Evolutionary conservation across 2,797 vertebrate genomes (phyloP), one percentile per base, ranked within the genome.

Genomic region (Cirrhinus molitorella): DNA sequence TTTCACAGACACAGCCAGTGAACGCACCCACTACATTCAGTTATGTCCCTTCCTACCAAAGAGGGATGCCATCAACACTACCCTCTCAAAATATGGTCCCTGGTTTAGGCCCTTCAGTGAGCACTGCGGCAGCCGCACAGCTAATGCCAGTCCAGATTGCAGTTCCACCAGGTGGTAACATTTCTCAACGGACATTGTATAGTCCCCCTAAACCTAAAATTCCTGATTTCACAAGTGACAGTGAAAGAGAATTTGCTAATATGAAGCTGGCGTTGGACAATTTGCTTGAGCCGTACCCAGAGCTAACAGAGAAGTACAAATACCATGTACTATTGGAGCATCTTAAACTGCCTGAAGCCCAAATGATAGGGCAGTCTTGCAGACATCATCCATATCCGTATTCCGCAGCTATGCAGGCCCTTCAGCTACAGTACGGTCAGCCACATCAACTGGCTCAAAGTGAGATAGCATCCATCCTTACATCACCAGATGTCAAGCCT

Each of bases 401-500:
- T 23, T 25, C n/a, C 5, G 55, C n/a, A 59, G 55, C 55, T 25
- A 59, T 59, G 55, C 55, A 59, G 13, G n/a, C n/a, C 3, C n/a
- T 59, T 59, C 55, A 57, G 4, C 11, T 57, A n/a, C n/a, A 59
- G 57, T 61, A 61, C 0, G 23, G 23, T 28, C 57, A 61, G 23
- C 57, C 57, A 25, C 57, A 59, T 59, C 57, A 59, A 14, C 6
- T 59, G 57, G 57, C 57, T 25, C 57, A 61, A 61, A 61, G 13
- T 61, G 57, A 61, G 8, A 61, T 61, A 7, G 23, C 23, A 28
- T 23, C 57, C 57, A 61, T 61, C 2, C 57, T 61, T 14, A 61
- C 57, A 28, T 61, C 57, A 61, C 57, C 57, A 61, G 66, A 51
- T 73, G 71, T 73, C 1, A 73, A 73, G 37, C 45, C 71, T 11